Evolutionary conservation across 1,140 invertebrate genomes (phyloP).

Genomic region (Condylostylus longicornis): DNA sequence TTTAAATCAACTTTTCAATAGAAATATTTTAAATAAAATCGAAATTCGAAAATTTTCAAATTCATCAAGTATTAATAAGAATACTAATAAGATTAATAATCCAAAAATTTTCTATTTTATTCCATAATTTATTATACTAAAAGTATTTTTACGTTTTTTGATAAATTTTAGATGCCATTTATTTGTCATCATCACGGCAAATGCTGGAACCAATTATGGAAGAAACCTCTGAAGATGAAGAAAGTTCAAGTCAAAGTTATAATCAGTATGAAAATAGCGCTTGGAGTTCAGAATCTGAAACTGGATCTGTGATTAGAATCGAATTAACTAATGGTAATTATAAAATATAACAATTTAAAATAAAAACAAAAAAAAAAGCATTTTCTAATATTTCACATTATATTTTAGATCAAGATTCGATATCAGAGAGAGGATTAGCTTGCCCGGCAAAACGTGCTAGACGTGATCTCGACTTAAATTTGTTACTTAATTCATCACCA

Average conservation of each 20-base stretch:
- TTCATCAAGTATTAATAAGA: too few species aligned
- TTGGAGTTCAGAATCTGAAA: slow-evolving; percentile 46
- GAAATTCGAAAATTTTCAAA: too few species aligned
- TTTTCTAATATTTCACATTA: not conserved
- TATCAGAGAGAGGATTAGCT: slow-evolving; percentile 59
- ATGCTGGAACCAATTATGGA: slow-evolving; percentile 52
- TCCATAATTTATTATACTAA: too few species aligned
- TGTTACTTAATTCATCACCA: not conserved
- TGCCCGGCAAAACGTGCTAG: slow-evolving; percentile 64
- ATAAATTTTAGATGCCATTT: slow-evolving; percentile 29
- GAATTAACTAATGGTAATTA: slow-evolving; percentile 31
- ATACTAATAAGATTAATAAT: too few species aligned
- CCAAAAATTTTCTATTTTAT: too few species aligned
- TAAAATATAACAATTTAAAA: not conserved
- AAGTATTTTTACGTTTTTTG: too few species aligned
- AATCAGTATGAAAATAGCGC: slow-evolving; percentile 30
- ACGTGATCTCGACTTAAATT: slow-evolving; percentile 37
- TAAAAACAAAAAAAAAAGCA: not conserved
- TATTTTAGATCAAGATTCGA: slow-evolving; percentile 38
- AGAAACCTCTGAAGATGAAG: slow-evolving; percentile 54
- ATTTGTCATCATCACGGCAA: slow-evolving; percentile 25
- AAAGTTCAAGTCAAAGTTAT: slow-evolving; percentile 34
- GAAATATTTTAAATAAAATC: too few species aligned
- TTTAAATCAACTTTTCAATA: too few species aligned
- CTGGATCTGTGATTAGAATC: slow-evolving; percentile 38